Evolutionary conservation across 2,113 vertebrate genomes (phyloP).

Genomic region (Lanius collurio): DNA sequence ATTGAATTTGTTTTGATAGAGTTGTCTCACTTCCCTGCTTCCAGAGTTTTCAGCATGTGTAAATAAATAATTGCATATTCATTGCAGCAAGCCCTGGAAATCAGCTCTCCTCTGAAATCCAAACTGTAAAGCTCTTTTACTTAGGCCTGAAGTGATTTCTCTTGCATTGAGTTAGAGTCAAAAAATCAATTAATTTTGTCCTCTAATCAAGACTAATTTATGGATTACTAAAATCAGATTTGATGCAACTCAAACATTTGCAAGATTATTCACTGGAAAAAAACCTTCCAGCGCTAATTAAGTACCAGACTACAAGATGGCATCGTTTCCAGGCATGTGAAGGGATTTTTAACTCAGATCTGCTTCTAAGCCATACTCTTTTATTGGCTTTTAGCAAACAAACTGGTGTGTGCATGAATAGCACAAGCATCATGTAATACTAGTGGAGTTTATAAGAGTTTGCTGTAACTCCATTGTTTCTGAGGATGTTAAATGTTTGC

Average conservation of each 20-base stretch:
- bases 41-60: background rate
- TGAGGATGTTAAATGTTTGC: background rate
- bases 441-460: background rate
- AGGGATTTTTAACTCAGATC: background rate
- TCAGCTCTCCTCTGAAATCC: background rate
- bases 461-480: background rate
- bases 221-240: constrained; percentile 24
- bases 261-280: background rate
- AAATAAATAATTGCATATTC: background rate
- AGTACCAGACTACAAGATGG: background rate
- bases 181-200: background rate
- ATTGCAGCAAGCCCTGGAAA: background rate
- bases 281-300: background rate
- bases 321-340: background rate
- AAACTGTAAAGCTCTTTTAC: background rate
- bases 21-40: background rate
- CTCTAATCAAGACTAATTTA: constrained; percentile 10
- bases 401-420: background rate
- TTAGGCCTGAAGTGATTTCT: background rate
- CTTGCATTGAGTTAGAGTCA: background rate
- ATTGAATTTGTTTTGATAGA: background rate
- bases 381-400: background rate
- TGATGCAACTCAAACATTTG: background rate
- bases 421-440: background rate
- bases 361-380: background rate